Base-by-base conservation (phyloP, 2,888 invertebrate genomes). In the Euzophera pinguis region DNA sequence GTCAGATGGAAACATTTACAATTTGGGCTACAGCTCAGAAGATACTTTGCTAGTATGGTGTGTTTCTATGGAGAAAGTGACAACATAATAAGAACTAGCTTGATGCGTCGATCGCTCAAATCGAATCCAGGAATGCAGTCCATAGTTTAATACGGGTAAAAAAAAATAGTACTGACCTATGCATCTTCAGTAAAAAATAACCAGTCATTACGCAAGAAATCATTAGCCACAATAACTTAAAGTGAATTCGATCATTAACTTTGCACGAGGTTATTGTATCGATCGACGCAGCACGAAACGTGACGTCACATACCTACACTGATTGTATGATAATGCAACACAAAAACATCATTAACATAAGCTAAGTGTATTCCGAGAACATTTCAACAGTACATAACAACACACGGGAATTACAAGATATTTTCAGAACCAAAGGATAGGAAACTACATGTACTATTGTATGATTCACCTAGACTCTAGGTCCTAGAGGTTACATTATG, bases 251-350 rank as follows among this genome's bases (percentile, higher is more conserved):
- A 52, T 57, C 55, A 63, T 63, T 60, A 62, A 37, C 55, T 59
- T 58, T 58, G 57, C 50, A 60, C 56, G 55, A 56, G 51, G 53
- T 55, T 52, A 54, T 54, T 56, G 57, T 53, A 58, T 59, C 47
- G 54, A 53, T 14, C 52, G 51, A 3, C 42, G 41, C 42, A 6
- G 13, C 45, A 8, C 13, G 14, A 29, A 29, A 7, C 14, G 45
- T 54, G 51, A 48, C 48, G 43, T 51, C 50, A 42, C 13, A 29
- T 13, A n/a, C n/a, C n/a, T n/a, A 8, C 9, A n/a, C 9, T 29
- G 39, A 49, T 35, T 47, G 47, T 35, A 16, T 47, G 35, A 14
- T 47, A 47, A 47, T 35, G 22, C 35, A 35, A n/a, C 16, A 53
- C 12, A 39, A 50, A 49, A 41, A 47, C 47, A 17, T 47, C 17